Percentiles rank a stretch among this genome's conserved stretches.
Conservation (phyloP, 2,888 invertebrate genomes). For the Poecilobothrus nobilitatus region DNA sequence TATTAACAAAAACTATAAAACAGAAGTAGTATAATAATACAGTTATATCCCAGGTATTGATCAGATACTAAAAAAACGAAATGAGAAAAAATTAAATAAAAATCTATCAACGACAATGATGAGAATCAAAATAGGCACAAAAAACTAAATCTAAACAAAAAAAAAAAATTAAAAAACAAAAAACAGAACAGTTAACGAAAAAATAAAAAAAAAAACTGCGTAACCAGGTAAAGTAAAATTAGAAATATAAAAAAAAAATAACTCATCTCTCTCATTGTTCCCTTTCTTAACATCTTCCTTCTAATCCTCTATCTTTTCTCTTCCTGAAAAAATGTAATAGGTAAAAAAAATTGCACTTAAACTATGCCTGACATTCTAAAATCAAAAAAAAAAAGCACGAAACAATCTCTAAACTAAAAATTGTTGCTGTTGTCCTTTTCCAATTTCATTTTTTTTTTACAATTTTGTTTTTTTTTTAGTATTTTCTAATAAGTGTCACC, state of each 20-base stretch:
- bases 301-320: too few relatives aligned
- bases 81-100: too few relatives aligned
- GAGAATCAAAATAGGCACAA: too few relatives aligned
- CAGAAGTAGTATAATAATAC: not conserved
- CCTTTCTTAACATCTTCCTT: not conserved
- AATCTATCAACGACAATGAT: too few relatives aligned
- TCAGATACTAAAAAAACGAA: not conserved
- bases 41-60: not conserved
- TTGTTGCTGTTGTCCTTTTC: too few relatives aligned
- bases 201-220: not conserved
- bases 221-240: not conserved
- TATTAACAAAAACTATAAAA: not conserved
- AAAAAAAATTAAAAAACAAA: too few relatives aligned
- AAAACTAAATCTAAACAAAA: too few relatives aligned
- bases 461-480: not conserved
- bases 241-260: not conserved
- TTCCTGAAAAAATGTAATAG: too few relatives aligned
- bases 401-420: not conserved
- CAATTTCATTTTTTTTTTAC: not conserved
- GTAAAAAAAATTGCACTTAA: too few relatives aligned
- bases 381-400: not conserved
- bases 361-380: too few relatives aligned
- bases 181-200: not conserved
- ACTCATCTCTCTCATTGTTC: not conserved
- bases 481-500: slow-evolving; percentile 3